A percentile compares a stretch with the other conserved stretches of the same genome.
These are phyloP conservation scores for Lamellibrachia columna DNA, from an alignment of 2,888 invertebrate species.

Conservation along the genomic window DNA sequence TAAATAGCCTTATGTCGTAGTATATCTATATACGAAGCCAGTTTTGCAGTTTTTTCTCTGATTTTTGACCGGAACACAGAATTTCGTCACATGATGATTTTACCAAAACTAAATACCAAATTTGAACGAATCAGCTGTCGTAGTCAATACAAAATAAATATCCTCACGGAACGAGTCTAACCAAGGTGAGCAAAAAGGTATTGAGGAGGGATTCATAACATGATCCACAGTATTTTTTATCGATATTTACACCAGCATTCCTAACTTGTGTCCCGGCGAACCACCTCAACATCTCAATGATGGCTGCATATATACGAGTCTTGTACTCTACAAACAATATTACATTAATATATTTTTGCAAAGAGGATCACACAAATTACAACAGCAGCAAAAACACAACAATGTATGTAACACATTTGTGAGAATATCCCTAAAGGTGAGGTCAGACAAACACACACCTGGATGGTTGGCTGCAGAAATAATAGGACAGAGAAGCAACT, in stretches of 20 bases:
- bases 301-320: conserved; percentile 68
- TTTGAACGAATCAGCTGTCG: no score
- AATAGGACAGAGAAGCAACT: not conserved
- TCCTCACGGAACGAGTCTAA: no score
- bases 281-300: conserved; percentile 88
- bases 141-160: no score
- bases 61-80: no score
- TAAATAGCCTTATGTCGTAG: no score
- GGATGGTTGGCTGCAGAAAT: not conserved
- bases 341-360: not conserved
- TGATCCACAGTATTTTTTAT: not conserved
- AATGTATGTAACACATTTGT: not conserved
- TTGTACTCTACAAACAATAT: conserved; percentile 44
- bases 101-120: no score
- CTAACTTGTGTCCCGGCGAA: conserved; percentile 95
- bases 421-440: not conserved
- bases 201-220: no score
- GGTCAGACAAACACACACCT: not conserved
- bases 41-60: no score
- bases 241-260: conserved; percentile 80
- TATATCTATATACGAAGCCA: no score
- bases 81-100: no score
- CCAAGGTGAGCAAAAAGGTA: no score
- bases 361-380: not conserved
- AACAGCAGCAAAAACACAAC: not conserved